Base-by-base conservation (phyloP, 2,797 vertebrate species). In the Acanthornis magna region DNA sequence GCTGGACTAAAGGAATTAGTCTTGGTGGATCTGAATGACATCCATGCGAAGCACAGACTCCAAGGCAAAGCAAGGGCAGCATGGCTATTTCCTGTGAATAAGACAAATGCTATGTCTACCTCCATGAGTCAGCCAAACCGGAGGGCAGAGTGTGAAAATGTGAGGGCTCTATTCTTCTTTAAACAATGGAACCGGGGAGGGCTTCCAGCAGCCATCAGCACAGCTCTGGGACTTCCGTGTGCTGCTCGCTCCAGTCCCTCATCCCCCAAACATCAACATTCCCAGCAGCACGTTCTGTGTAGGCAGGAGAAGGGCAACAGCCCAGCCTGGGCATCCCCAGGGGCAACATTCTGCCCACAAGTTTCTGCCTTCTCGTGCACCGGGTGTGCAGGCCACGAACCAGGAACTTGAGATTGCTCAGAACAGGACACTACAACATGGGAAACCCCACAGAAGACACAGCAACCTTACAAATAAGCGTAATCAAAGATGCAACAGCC, bases 91-190 rank as follows among this genome's bases (percentile, higher is more conserved):
- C 95, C 92, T 92, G 66, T 72, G 89, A 95, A 30, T 47, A 66
- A 84, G 87, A 91, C 66, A 96, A 95, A 94, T 38, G 51, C 65
- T 63, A 21, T 0, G 2, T 74, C 65, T 3, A 51, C 93, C 78
- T 83, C 53, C 1, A 36, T n/a, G 57, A 93, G 86, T 50, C 91
- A 96, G 89, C 76, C 91, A 92, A 93, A 95, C 54, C 16, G 9
- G 87, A 93, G 89, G 58, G 82, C 85, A 86, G 75, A 83, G 92
- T 93, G 95, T 95, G 95, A 95, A 96, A 94, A 94, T 79, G 73
- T 1, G 60, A 91, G 11, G 42, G 58, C 83, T 85, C 85, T 75
- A 90, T 95, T 96, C 85, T 95, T 81, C 85, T 78, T 10, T 15
- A 88, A 94, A 97, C 95, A 97, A 94, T 94, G 76, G 82, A 34